Evolutionary conservation across 1,140 invertebrate species (phyloP), one percentile per base, ranked within the genome.

Genomic region (Radopholus similis): DNA sequence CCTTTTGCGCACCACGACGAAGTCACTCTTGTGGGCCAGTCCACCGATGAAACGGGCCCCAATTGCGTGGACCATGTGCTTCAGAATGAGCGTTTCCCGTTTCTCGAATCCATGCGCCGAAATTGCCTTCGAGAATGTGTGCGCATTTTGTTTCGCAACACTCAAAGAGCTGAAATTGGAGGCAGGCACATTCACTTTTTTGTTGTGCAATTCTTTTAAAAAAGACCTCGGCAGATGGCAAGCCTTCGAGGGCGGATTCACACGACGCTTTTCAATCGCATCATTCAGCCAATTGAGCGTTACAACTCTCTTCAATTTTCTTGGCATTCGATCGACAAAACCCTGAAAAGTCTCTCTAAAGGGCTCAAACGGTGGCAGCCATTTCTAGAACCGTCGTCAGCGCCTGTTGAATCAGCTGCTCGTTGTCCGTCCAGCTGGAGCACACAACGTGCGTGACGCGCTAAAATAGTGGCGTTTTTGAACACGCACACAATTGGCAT

Each of bases 371-470:
- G 18, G 26, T 18, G n/a, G n/a, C n/a, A n/a, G n/a, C n/a, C n/a
- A n/a, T n/a, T n/a, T n/a, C n/a, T 21, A 32, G 5, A 59, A 62
- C 58, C 4, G 23, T 21, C 15, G 58, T 9, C 38, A 62, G 49
- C 18, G 53, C 66, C 8, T 68, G 63, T 11, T 69, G 28, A 21
- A 67, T 55, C 1, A 66, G 15, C 9, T 34, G 9, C 21, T 68
- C 66, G 38, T 55, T 68, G 55, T 68, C 47, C 18, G 37, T 28
- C 49, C 32, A 47, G 28, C 35, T 68, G 21, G 59, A 66, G 42
- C 66, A 68, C 15, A 68, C 26, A n/a, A 68, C n/a, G 30, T 68
- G 66, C 1, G 66, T 68, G 34, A 68, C 66, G 30, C 60, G 60
- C 30, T 62, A 30, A 32, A 47, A 13, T 21, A 60, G 42, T 3